Evolutionary conservation across 1,140 invertebrate species (phyloP).

Genomic region (Hycleus phaleratus): DNA sequence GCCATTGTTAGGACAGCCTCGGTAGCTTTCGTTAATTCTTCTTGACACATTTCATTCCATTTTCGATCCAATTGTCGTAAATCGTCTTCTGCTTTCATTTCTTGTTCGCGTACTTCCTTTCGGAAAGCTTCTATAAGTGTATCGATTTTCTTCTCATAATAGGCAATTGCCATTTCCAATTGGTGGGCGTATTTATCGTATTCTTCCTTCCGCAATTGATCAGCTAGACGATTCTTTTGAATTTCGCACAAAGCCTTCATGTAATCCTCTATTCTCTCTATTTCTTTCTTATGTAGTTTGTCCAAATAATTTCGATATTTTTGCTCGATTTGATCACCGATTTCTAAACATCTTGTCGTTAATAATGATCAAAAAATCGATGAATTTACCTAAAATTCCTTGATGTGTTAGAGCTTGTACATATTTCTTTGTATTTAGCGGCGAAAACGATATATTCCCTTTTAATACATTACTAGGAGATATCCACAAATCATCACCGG

Average conservation of each 20-base stretch:
- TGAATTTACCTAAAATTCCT: slow-evolving; percentile 39
- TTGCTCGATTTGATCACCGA: slow-evolving; percentile 33
- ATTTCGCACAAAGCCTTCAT: slow-evolving; percentile 18
- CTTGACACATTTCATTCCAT: neutral
- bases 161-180: slow-evolving; percentile 3
- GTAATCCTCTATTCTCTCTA: slow-evolving; percentile 21
- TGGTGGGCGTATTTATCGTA: slow-evolving; percentile 1
- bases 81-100: neutral
- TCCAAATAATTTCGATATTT: slow-evolving; percentile 29
- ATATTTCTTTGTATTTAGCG: slow-evolving; percentile 32
- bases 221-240: slow-evolving; percentile 25
- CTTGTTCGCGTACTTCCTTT: neutral
- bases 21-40: slow-evolving; percentile 14
- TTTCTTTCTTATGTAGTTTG: slow-evolving; percentile 29
- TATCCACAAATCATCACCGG: slow-evolving; percentile 33
- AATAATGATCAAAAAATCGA: slow-evolving; percentile 3
- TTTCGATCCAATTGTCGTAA: neutral
- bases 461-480: slow-evolving; percentile 39
- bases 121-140: neutral
- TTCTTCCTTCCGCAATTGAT: slow-evolving; percentile 15
- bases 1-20: neutral
- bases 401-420: slow-evolving; percentile 41
- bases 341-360: slow-evolving; percentile 20
- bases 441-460: slow-evolving; percentile 33
- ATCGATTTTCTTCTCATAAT: slow-evolving; percentile 9